A percentile compares a stretch with the other conserved stretches of the same genome.
Evolutionary conservation across 2,113 vertebrate genomes (phyloP).

Genomic region (Calonectris borealis): DNA sequence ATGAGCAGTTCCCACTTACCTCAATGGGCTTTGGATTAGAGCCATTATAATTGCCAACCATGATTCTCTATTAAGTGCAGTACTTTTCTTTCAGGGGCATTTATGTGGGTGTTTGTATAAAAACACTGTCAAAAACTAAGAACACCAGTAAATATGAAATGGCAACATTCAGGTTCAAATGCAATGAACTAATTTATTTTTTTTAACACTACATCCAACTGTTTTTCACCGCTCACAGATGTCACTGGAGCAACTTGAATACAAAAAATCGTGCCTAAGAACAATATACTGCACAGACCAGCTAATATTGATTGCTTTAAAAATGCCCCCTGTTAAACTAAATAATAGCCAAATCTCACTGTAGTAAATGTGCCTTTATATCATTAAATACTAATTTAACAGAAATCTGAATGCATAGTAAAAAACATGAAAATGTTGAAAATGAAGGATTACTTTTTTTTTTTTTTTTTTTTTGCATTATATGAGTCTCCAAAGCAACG

Average conservation of each 20-base stretch:
- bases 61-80: slow-evolving; percentile 20
- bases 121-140: slow-evolving; percentile 52
- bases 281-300: slow-evolving; percentile 2
- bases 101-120: slow-evolving; percentile 53
- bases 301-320: slow-evolving; percentile 32
- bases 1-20: slow-evolving; percentile 21
- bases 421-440: background rate
- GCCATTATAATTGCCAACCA: slow-evolving; percentile 26
- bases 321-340: slow-evolving; percentile 41
- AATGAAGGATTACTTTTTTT: background rate
- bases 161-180: slow-evolving; percentile 42
- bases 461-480: background rate
- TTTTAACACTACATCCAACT: slow-evolving; percentile 47
- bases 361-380: slow-evolving; percentile 14
- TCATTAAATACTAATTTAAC: slow-evolving; percentile 22
- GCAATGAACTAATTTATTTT: slow-evolving; percentile 64
- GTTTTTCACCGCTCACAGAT: slow-evolving; percentile 38
- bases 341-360: slow-evolving; percentile 19
- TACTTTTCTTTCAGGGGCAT: slow-evolving; percentile 38
- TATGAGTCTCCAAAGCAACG: background rate
- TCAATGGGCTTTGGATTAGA: slow-evolving; percentile 24
- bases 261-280: background rate
- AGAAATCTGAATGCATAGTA: background rate
- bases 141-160: slow-evolving; percentile 42
- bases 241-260: slow-evolving; percentile 26